These are phyloP conservation scores for Engraulis encrasicolus DNA, from an alignment of 2,113 vertebrate species.

Conservation along the genomic window DNA sequence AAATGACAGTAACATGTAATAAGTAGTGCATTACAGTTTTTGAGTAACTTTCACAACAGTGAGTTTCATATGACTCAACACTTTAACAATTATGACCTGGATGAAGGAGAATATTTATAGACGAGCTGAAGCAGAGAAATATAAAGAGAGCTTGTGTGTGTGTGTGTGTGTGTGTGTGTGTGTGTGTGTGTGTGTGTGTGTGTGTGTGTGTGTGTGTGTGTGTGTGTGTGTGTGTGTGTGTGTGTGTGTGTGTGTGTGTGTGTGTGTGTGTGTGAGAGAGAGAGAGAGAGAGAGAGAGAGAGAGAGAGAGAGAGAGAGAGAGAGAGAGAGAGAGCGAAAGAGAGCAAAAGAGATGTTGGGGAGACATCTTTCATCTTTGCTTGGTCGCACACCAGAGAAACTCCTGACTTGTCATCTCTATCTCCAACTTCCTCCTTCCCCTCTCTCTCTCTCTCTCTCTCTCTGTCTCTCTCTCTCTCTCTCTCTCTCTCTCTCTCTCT, in stretches of 20 bases:
- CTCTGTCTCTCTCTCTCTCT: no score
- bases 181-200: no score
- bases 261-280: neutral
- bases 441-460: neutral
- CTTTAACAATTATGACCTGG: no score
- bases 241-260: neutral
- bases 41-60: no score
- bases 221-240: neutral
- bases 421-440: neutral
- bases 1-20: no score
- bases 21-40: no score
- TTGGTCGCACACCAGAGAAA: neutral
- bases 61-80: no score
- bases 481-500: no score
- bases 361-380: constrained; percentile 17
- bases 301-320: neutral
- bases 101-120: no score
- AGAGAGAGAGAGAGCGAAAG: neutral
- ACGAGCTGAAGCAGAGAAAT: no score
- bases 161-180: no score
- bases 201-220: neutral
- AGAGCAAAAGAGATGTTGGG: neutral
- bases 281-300: neutral
- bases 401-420: constrained; percentile 2
- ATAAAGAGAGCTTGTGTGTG: no score